These are phyloP conservation scores for Petrocephalus zakoni DNA, from an alignment of 2,113 vertebrate species.

Conservation along the genomic window DNA sequence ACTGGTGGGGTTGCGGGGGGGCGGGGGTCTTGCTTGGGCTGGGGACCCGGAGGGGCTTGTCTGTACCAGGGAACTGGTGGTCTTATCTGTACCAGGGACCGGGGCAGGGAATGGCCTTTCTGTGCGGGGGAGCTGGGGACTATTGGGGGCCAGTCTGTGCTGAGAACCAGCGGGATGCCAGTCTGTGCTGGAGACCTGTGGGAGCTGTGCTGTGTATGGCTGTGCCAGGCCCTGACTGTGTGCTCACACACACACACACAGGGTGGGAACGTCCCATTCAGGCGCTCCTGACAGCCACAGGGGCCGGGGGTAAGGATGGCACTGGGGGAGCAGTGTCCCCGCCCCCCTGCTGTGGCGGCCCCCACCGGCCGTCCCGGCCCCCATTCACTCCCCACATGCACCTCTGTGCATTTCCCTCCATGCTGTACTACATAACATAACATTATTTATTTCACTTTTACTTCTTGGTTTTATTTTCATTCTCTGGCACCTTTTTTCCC, in stretches of 20 bases:
- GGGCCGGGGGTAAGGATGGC: background rate
- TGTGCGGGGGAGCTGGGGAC: no score
- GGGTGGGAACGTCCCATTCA: background rate
- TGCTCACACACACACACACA: background rate
- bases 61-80: no score
- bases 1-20: no score
- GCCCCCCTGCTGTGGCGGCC: background rate
- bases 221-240: background rate
- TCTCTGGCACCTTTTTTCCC: background rate
- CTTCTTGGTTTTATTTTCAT: slow-evolving; percentile 4
- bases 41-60: no score
- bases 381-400: background rate
- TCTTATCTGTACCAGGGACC: no score
- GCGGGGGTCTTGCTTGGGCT: no score
- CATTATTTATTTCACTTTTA: slow-evolving; percentile 16
- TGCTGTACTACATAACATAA: background rate
- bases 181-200: background rate
- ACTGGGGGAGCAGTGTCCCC: background rate
- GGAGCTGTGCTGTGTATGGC: background rate
- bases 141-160: no score
- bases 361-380: background rate
- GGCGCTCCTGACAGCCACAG: background rate
- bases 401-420: background rate
- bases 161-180: background rate
- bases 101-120: no score